Percentiles rank a stretch among this genome's conserved stretches.
Evolutionary conservation across 2,113 vertebrate species (phyloP).

Genomic region (Prunella fulvescens): DNA sequence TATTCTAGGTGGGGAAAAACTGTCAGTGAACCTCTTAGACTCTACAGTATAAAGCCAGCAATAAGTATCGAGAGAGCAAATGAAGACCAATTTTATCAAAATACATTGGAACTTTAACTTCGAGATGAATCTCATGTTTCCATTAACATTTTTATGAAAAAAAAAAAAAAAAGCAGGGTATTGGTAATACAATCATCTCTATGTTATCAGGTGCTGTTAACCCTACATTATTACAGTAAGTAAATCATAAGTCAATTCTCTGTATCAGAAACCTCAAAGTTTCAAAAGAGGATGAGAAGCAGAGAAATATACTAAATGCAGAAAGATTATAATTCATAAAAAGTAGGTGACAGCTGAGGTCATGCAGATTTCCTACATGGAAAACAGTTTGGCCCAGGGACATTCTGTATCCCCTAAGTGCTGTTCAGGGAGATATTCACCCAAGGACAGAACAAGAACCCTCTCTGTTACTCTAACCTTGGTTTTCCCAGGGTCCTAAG

Average conservation of each 20-base stretch:
- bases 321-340: neutral
- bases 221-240: neutral
- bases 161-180: neutral
- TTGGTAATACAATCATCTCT: neutral
- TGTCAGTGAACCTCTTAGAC: neutral
- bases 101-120: neutral
- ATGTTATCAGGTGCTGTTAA: neutral
- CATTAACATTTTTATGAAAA: neutral
- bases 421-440: neutral
- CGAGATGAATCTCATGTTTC: neutral
- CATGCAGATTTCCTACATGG: neutral
- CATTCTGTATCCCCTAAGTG: neutral
- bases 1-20: neutral
- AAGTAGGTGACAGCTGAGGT: neutral
- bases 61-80: neutral
- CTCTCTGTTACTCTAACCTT: neutral
- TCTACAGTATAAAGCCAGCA: neutral
- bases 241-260: neutral
- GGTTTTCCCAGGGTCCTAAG: neutral
- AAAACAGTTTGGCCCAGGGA: neutral
- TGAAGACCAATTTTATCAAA: neutral
- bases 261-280: neutral
- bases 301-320: neutral
- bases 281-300: neutral
- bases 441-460: neutral